Evolutionary conservation across 2,888 invertebrate genomes (phyloP), one percentile per base, ranked within the genome.

Genomic region (Uropetala carovei): DNA sequence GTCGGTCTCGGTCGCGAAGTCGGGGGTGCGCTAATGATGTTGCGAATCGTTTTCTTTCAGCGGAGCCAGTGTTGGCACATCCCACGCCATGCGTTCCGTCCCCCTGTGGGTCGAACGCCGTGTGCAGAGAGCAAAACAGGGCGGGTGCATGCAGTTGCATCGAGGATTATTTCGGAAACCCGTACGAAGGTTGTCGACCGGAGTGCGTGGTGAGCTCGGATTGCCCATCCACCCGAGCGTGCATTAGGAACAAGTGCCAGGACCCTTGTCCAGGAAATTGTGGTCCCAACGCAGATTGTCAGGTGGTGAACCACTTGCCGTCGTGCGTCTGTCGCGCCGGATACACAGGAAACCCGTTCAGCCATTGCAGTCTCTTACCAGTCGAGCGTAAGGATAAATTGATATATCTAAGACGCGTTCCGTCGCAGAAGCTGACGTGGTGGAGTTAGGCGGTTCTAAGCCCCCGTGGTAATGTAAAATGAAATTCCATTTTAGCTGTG

Each of bases 61-160:
- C 18, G 83, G 92, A 86, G 96, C 96, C 94, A 93, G 93, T 94
- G 92, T 95, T 95, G 93, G 93, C 93, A 92, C 93, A 93, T 92
- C 94, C 93, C 93, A 94, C 92, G 81, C 98, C 98, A 3, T 98
- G 98, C 94, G 95, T 96, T 93, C 98, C 98, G 91, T 97, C 97
- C 7, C 98, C 98, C 0, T 98, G 98, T 94, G 98, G 98, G 68
- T 97, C 98, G 10, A 98, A 98, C 94, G 98, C 98, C 93, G 96
- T 97, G 94, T 98, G 98, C 94, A 96, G 97, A 93, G 97, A 97
- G 94, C 94, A 96, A 57, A 97, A 97, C 94, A 96, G 96, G 43
- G 97, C 97, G 95, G 97, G 97, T 0, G 96, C 97, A 30, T 98
- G 98, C 94, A 97, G 97, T 91, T 98, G 98, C 94, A 95, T 96